Base-by-base conservation (phyloP, 2,113 vertebrate species). In the Candoia aspera region DNA sequence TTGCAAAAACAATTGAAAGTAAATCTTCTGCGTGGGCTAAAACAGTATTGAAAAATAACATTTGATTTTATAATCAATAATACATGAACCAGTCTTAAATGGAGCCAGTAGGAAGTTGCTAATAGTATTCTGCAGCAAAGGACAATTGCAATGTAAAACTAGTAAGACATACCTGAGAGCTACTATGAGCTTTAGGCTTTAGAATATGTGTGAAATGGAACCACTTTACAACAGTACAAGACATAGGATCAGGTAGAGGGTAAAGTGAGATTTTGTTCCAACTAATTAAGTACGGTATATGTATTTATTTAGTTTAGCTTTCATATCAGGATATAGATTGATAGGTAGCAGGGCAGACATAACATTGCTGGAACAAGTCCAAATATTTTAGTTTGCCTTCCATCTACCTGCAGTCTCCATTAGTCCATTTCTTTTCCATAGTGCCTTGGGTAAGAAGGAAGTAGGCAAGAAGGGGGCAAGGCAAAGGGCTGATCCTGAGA, bases 1-100 rank as follows among this genome's bases (percentile, higher is more conserved):
- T 42, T 89, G 92, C 60, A n/a, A 68, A 91, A 24, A 23, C 29
- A n/a, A 58, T 79, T 87, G 13, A 91, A 58, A 58, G 26, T 54
- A 64, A 91, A 85, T 19, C 42, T 42, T 9, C 58, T 73, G 26
- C 54, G 42, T 58, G 58, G 64, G 4, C 53, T 46, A 37, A 37
- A 91, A 68, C 6, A 55, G 42, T 60, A 19, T 53, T 49, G 37
- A 58, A 23, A 54, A 37, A 86, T n/a, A 64, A 37, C 8, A 11
- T 24, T 59, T 55, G 29, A 53, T 68, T 87, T 57, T 42, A 46
- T 84, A 17, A 6, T 49, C 15, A 85, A 85, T 83, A n/a, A 62
- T 57, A 24, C n/a, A 23, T 68, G 33, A 55, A 21, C 23, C 8
- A 57, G 37, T 87, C 13, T 57, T 91, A 42, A 68, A 55, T 87